phyloP scores from a whole-genome alignment of 2,797 vertebrate genomes.

The Amphiprion clarkii region DNA sequence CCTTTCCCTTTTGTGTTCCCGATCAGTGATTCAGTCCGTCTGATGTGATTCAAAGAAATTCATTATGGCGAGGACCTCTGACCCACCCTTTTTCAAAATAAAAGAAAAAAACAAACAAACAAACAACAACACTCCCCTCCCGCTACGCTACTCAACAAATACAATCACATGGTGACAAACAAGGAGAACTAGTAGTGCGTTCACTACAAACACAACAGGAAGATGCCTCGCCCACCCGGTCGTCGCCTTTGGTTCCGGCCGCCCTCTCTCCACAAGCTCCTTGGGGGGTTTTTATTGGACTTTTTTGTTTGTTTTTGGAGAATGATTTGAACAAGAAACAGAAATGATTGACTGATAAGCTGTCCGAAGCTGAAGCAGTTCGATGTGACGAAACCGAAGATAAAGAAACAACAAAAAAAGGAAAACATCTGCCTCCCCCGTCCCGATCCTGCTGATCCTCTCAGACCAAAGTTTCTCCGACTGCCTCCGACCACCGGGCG shows the following conservation, averaged over 20 bases:
- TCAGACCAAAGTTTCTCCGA: conserved; percentile 46
- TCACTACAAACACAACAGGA: conserved; percentile 81
- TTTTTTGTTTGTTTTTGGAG: no score
- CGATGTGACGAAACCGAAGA: conserved; percentile 68
- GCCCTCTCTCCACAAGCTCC: conserved; percentile 33
- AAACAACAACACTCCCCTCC: conserved; percentile 5
- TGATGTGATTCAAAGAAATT: conserved; percentile 73
- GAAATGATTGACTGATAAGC: conserved; percentile 63
- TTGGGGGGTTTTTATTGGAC: background rate
- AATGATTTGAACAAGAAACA: conserved; percentile 25
- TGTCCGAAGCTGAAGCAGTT: conserved; percentile 76
- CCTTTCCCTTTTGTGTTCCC: conserved; percentile 79
- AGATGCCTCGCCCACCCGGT: conserved; percentile 52
- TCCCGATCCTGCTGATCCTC: conserved; percentile 47
- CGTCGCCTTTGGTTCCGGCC: conserved; percentile 55
- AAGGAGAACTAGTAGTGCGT: conserved; percentile 82
- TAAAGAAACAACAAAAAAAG: conserved; percentile 12
- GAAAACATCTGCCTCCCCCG: conserved; percentile 41
- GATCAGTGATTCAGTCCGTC: conserved; percentile 69
- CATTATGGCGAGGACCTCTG: conserved; percentile 64
- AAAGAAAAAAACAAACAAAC: background rate
- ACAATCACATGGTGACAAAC: conserved; percentile 86
- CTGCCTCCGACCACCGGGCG: conserved; percentile 40
- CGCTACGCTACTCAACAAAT: conserved; percentile 71
- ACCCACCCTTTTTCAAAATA: conserved; percentile 18